Conservation (phyloP, 2,113 vertebrate species). For the Ciconia boyciana region DNA sequence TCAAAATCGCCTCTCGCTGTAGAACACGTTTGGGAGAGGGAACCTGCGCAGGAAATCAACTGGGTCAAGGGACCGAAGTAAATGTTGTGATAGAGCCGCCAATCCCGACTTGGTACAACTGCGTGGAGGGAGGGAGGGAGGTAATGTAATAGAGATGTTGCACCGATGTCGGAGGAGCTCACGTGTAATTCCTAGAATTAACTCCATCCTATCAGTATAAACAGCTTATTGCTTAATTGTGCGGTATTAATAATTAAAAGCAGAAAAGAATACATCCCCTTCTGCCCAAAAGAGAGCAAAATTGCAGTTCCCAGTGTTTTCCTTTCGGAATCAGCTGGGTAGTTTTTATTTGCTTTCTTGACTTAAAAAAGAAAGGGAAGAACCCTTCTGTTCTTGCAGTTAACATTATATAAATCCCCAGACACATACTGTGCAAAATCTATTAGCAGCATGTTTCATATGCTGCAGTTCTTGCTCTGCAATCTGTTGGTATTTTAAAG, state of each 20-base stretch:
- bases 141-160: constrained; percentile 28
- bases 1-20: neutral
- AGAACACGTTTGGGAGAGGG: neutral
- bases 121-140: neutral
- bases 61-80: neutral
- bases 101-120: neutral
- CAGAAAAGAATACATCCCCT: neutral
- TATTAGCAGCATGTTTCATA: constrained; percentile 41
- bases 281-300: constrained; percentile 2
- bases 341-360: constrained; percentile 30
- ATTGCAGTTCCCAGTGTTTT: constrained; percentile 8
- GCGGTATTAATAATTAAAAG: neutral
- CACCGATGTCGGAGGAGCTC: neutral
- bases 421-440: constrained; percentile 43
- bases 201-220: neutral
- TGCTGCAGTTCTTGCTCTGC: constrained; percentile 37
- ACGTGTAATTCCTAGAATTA: constrained; percentile 22
- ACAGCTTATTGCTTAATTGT: neutral
- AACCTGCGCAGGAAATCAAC: neutral
- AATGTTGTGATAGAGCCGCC: neutral
- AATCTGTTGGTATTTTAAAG: constrained; percentile 40
- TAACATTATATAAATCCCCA: constrained; percentile 50
- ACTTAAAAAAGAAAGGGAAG: neutral
- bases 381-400: constrained; percentile 34
- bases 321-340: neutral